Percentiles rank a stretch among this genome's conserved stretches.
These are phyloP conservation scores for Diploptera punctata DNA, from an alignment of 2,888 invertebrate genomes.

Conservation along the genomic window DNA sequence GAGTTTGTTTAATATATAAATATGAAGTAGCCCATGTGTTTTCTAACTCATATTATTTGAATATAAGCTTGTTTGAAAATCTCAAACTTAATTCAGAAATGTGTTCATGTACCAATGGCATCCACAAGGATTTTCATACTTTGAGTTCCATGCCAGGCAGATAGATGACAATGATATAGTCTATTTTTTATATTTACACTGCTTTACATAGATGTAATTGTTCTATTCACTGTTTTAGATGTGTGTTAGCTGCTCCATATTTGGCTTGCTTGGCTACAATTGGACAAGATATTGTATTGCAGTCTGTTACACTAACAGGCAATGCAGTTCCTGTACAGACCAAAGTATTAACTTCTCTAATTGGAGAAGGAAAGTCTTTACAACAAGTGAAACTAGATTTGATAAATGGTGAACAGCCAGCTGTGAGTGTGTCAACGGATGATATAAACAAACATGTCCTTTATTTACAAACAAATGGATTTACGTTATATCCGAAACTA, in stretches of 20 bases:
- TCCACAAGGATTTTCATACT: too few relatives aligned
- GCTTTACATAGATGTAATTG: too few relatives aligned
- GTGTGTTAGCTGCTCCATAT: conserved; percentile 67
- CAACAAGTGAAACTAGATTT: conserved; percentile 45
- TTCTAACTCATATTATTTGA: too few relatives aligned
- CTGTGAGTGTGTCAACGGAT: conserved; percentile 50
- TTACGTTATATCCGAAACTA: background rate
- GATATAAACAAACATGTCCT: conserved; percentile 35
- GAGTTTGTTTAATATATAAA: too few relatives aligned
- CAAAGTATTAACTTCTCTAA: background rate
- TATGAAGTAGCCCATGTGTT: too few relatives aligned
- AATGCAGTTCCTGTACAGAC: background rate
- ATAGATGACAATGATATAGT: too few relatives aligned
- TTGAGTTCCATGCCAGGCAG: too few relatives aligned
- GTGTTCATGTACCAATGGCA: too few relatives aligned
- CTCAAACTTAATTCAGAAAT: too few relatives aligned
- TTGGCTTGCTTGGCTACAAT: conserved; percentile 68
- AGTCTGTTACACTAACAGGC: conserved; percentile 57
- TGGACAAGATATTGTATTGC: conserved; percentile 60
- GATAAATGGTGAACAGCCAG: conserved; percentile 50
- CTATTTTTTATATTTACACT: too few relatives aligned
- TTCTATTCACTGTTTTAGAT: conserved; percentile 59
- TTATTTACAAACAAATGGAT: conserved; percentile 2
- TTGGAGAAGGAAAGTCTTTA: background rate
- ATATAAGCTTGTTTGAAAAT: too few relatives aligned